Conservation (phyloP, 1,140 invertebrate genomes). For the Drosophila equinoxialis region DNA sequence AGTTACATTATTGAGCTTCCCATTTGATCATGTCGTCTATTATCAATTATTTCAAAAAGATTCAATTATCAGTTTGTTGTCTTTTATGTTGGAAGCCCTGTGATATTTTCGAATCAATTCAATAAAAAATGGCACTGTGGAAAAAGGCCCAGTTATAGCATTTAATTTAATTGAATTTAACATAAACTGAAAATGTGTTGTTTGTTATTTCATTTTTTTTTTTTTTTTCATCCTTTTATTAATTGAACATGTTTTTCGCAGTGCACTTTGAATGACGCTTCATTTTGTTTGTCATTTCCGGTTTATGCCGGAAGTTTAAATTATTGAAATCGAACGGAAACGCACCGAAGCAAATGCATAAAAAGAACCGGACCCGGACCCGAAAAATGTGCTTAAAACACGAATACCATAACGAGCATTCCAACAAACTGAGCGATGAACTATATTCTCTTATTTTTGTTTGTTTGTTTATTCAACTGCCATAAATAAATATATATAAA, state of each 20-base stretch:
- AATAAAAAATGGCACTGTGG: not conserved
- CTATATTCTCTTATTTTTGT: not conserved
- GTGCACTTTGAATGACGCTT: constrained; percentile 56
- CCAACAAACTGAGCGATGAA: constrained; percentile 15
- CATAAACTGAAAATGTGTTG: not conserved
- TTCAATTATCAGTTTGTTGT: too few species aligned
- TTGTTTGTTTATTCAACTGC: constrained; percentile 38
- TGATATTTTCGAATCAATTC: not conserved
- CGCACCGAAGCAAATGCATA: constrained; percentile 56
- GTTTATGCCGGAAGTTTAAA: constrained; percentile 76
- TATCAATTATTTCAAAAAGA: too few species aligned
- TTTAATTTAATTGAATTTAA: constrained; percentile 21
- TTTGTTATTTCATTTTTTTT: not conserved
- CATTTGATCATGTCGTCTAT: too few species aligned
- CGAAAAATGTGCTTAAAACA: constrained; percentile 59
- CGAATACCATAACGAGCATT: constrained; percentile 38
- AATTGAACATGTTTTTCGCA: constrained; percentile 28
- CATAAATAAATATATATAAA: constrained; percentile 66
- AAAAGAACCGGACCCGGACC: constrained; percentile 28
- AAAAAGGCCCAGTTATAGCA: not conserved
- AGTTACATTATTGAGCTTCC: too few species aligned
- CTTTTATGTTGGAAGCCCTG: not conserved
- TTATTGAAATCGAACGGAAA: constrained; percentile 76
- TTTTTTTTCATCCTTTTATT: not conserved
- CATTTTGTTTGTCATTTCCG: constrained; percentile 78